These are phyloP conservation scores for Liasis olivaceus DNA, from an alignment of 2,797 vertebrate genomes.

Conservation along the genomic window DNA sequence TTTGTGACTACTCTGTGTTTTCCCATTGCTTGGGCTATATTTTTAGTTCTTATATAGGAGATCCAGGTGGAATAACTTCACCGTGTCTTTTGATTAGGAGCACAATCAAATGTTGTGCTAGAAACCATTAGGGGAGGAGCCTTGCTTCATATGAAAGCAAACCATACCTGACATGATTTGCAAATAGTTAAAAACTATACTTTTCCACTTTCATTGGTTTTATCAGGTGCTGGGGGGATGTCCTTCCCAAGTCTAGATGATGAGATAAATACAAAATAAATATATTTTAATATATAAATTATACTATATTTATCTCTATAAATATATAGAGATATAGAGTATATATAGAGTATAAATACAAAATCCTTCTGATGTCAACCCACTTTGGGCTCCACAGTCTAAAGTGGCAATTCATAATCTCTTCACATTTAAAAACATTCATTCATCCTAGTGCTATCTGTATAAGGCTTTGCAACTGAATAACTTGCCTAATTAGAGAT, in stretches of 20 bases:
- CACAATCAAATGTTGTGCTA: not conserved
- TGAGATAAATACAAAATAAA: not conserved
- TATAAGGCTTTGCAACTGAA: not conserved
- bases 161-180: not conserved
- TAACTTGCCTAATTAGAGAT: not conserved
- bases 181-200: not conserved
- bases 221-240: not conserved
- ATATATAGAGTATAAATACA: not conserved
- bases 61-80: not conserved
- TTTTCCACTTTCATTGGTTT: not conserved
- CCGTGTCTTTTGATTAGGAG: not conserved
- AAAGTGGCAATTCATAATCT: not conserved
- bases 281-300: no score
- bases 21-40: not conserved
- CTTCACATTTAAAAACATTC: not conserved
- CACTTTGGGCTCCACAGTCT: not conserved
- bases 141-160: not conserved
- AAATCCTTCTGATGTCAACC: not conserved
- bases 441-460: not conserved
- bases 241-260: not conserved
- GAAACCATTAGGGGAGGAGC: not conserved
- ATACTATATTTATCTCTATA: no score
- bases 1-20: not conserved
- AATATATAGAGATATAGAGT: no score
- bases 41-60: not conserved